phyloP scores from a whole-genome alignment of 2,113 vertebrate species.

The Lycaon pictus region DNA sequence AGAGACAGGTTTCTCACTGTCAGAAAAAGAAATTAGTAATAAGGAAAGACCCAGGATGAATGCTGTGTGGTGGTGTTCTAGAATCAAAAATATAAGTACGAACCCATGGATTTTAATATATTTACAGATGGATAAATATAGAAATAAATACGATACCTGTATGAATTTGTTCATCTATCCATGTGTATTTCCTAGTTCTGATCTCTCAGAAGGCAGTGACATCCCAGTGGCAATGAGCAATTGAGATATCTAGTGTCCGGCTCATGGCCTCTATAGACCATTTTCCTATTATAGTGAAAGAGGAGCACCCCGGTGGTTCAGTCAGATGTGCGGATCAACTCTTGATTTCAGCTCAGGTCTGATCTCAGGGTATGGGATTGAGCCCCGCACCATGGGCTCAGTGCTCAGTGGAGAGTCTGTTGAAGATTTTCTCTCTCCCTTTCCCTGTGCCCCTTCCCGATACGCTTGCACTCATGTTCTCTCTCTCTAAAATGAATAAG shows the following conservation, averaged over 20 bases:
- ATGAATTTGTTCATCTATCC: neutral
- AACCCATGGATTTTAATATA: neutral
- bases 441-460: neutral
- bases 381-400: neutral
- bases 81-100: neutral
- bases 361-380: neutral
- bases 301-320: neutral
- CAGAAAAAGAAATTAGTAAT: neutral
- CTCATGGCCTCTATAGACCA: neutral
- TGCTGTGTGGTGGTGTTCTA: neutral
- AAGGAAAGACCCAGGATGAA: neutral
- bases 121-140: neutral
- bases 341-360: neutral
- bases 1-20: neutral
- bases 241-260: neutral
- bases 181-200: neutral
- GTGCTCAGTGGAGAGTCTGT: neutral
- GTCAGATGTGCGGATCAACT: neutral
- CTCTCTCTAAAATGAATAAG: neutral
- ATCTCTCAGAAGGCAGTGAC: neutral
- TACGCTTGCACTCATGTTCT: rapidly evolving
- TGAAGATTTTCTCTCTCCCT: neutral
- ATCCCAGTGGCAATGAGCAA: neutral
- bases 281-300: neutral
- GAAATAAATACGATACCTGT: neutral